Base-by-base conservation (phyloP, 1,140 invertebrate genomes). In the Zaprionus davidi region DNA sequence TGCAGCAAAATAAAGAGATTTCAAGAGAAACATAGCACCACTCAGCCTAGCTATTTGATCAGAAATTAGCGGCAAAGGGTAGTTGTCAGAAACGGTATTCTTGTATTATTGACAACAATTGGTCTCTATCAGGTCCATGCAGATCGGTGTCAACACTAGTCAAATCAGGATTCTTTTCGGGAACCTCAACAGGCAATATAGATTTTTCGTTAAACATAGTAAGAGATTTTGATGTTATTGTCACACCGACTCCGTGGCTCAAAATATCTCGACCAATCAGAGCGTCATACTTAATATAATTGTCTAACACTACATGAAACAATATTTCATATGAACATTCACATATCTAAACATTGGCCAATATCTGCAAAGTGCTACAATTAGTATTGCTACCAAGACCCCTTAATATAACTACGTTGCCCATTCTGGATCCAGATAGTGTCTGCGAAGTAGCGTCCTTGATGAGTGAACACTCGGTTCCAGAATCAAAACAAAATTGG, bases 231-330 rank as follows among this genome's bases (percentile, higher is more conserved):
- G 56, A 46, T 46, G 65, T 68, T 6, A 68, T 58, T 34, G 38
- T 68, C n/a, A 49, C 65, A 6, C 24, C 41, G 28, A 58, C 22
- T 28, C 38, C 38, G 38, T 58, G 65, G 31, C 55, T 68, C 20
- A 68, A 68, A 46, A 67, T 70, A 11, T 62, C 53, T 31, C 60
- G 69, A 34, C 69, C 69, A 71, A 71, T 71, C 31, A 65, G 22
- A 34, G 34, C 44, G 9, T 66, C 46, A 17, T 69, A 60, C 3
- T 69, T 69, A 5, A 69, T 60, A 26, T 60, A 49, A 56, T 36
- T 60, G 15, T 69, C 28, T 36, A 60, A 17, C 9, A 60, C 58
- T 36, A 69, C 67, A 12, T 69, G 57, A 60, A 69, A 69, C 3
- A 69, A 41, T 13, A 71, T 58, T 44, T 58, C 60, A 15, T 49